Evolutionary conservation across 35 echinoderm and acorn worm genomes (phyloP).

Genomic region (Anneissia japonica): DNA sequence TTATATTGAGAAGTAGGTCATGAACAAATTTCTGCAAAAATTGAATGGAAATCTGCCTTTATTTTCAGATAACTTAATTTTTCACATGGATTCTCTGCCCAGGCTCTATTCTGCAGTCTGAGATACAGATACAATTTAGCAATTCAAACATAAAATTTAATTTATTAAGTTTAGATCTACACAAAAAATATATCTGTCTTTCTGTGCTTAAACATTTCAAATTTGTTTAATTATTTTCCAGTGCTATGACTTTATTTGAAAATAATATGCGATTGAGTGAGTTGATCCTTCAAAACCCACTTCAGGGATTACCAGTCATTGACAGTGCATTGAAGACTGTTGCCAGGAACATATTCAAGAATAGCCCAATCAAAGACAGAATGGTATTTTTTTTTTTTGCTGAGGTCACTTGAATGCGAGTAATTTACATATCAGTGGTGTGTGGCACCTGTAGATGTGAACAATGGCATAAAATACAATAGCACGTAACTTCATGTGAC

Average conservation of each 20-base stretch:
- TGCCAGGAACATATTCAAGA: constrained; percentile 58
- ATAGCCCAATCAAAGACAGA: constrained; percentile 48
- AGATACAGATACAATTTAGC: too few species aligned
- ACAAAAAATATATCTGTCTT: too few species aligned
- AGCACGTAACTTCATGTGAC: background rate
- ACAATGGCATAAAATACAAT: background rate
- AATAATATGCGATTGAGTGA: constrained; percentile 88
- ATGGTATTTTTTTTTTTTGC: constrained; percentile 42
- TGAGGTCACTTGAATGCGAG: background rate
- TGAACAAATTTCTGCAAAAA: too few species aligned
- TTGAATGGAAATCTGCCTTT: too few species aligned
- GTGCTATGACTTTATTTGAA: constrained; percentile 97
- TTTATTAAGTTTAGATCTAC: too few species aligned
- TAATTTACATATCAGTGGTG: background rate
- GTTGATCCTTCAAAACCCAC: constrained; percentile 55
- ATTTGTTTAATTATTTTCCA: constrained; percentile 13
- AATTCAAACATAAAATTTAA: too few species aligned
- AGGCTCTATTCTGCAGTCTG: too few species aligned
- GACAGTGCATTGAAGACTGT: constrained; percentile 57
- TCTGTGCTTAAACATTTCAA: too few species aligned
- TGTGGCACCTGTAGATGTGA: background rate
- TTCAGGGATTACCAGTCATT: constrained; percentile 44
- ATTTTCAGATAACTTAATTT: too few species aligned
- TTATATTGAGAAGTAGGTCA: too few species aligned
- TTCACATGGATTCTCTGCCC: too few species aligned